Conservation (phyloP, 2,797 vertebrate genomes). For the Leucoraja ocellata region DNA sequence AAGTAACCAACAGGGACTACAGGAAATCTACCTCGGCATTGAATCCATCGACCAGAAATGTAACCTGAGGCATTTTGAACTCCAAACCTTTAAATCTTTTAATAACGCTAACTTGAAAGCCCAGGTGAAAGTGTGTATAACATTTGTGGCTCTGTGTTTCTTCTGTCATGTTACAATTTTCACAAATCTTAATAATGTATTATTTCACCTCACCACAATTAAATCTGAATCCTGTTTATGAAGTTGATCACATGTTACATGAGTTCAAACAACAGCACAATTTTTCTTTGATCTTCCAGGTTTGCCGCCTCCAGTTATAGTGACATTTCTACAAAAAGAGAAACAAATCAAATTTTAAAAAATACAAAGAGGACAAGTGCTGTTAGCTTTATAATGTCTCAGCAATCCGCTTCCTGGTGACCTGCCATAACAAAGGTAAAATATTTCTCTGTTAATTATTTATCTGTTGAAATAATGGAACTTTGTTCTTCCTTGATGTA, state of each 20-base stretch:
- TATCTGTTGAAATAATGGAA: not conserved
- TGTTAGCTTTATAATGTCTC: not conserved
- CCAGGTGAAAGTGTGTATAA: not conserved
- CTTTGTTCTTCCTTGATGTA: not conserved
- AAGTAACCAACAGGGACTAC: not conserved
- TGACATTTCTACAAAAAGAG: not conserved
- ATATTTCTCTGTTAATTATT: not conserved
- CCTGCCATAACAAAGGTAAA: no score
- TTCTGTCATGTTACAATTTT: not conserved
- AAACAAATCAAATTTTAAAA: no score
- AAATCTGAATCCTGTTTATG: not conserved
- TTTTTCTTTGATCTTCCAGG: not conserved
- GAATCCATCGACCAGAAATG: not conserved
- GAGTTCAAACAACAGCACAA: not conserved
- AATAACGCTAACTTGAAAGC: not conserved
- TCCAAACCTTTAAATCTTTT: not conserved
- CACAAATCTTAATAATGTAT: not conserved
- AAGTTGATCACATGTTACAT: not conserved
- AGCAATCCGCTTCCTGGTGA: not conserved
- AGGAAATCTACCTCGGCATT: not conserved
- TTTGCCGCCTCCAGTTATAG: not conserved
- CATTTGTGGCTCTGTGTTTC: not conserved
- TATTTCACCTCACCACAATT: not conserved
- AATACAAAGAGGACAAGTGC: not conserved
- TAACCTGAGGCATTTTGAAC: not conserved